Conservation (phyloP, 2,113 vertebrate genomes). For the Oophaga pumilio region DNA sequence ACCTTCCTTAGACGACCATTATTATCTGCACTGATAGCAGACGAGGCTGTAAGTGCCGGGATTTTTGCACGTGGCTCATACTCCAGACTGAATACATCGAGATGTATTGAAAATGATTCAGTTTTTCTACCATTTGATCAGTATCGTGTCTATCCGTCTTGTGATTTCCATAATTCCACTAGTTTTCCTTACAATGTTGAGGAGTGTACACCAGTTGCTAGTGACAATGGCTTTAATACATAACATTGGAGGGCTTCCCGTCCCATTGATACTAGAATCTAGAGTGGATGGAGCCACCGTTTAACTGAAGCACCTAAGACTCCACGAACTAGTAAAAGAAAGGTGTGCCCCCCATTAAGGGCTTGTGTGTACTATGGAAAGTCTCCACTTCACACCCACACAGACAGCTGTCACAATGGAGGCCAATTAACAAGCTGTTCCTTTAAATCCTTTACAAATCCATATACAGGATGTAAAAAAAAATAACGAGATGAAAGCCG, state of each 20-base stretch:
- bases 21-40: too few species aligned
- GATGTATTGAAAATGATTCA: too few species aligned
- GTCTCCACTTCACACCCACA: neutral
- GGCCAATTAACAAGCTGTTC: neutral
- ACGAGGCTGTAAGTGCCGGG: too few species aligned
- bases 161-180: too few species aligned
- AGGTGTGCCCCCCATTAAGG: neutral
- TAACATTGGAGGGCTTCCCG: neutral
- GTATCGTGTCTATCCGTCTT: too few species aligned
- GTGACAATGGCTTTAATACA: neutral
- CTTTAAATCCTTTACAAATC: constrained; percentile 3
- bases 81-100: too few species aligned
- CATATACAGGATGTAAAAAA: neutral
- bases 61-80: too few species aligned
- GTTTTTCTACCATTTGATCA: too few species aligned
- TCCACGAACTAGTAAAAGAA: neutral
- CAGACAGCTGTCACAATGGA: neutral
- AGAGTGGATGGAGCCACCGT: neutral
- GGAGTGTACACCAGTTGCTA: too few species aligned
- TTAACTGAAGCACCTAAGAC: neutral
- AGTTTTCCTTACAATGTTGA: too few species aligned
- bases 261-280: neutral
- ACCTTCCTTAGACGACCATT: too few species aligned
- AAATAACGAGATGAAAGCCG: neutral
- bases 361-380: neutral